Percentiles rank a stretch among this genome's conserved stretches.
phyloP scores from a whole-genome alignment of 2,888 invertebrate genomes.

The Drosophila nigricruria region DNA sequence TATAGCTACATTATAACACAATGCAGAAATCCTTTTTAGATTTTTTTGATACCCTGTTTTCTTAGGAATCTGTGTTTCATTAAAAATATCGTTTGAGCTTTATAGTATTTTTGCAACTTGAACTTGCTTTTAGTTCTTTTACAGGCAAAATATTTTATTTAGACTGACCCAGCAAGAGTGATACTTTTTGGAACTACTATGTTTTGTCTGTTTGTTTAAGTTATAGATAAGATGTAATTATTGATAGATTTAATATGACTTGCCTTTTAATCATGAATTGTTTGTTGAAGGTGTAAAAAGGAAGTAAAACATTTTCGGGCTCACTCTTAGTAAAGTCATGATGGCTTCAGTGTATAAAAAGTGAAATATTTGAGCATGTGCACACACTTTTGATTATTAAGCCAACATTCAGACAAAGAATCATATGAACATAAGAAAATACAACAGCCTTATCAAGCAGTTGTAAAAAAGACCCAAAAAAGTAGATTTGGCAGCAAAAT shows the following conservation, averaged over 20 bases:
- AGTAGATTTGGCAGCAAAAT: no score
- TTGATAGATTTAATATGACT: neutral
- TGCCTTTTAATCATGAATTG: neutral
- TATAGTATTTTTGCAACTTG: neutral
- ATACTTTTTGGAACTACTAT: neutral
- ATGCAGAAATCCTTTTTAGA: slow-evolving; percentile 20
- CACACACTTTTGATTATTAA: no score
- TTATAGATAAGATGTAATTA: neutral
- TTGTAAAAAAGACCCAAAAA: no score
- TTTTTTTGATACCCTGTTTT: slow-evolving; percentile 4
- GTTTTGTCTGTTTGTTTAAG: neutral
- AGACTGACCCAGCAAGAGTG: neutral
- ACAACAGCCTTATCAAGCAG: no score
- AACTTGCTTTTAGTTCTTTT: neutral
- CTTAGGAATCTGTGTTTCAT: neutral
- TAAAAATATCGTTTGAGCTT: neutral
- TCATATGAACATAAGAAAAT: no score
- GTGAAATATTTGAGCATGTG: no score
- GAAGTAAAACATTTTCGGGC: no score
- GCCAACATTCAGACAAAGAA: neutral
- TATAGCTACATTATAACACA: slow-evolving; percentile 32
- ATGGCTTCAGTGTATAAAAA: no score
- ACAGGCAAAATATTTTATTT: neutral
- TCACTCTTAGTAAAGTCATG: no score
- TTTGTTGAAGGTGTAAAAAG: neutral